Evolutionary conservation across 1,140 invertebrate genomes (phyloP).

Genomic region (Riptortus pedestris): DNA sequence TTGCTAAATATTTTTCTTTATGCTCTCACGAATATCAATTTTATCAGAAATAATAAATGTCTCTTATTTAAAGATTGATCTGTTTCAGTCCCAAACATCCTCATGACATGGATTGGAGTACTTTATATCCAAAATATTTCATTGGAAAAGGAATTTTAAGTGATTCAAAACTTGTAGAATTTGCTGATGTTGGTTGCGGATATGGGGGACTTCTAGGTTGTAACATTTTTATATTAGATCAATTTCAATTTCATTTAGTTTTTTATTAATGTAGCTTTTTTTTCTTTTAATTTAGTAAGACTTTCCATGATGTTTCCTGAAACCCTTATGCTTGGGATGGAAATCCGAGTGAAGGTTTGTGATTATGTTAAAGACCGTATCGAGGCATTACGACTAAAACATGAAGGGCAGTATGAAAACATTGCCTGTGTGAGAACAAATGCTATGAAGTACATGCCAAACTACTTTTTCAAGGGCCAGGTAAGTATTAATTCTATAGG

Average conservation of each 20-base stretch:
- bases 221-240: conserved; percentile 3
- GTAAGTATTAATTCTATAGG: conserved; percentile 47
- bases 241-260: conserved; percentile 23
- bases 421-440: conserved; percentile 92
- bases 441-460: conserved; percentile 98
- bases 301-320: conserved; percentile 85
- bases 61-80: too few relatives aligned
- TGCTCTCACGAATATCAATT: too few relatives aligned
- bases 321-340: conserved; percentile 85
- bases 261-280: conserved; percentile 8
- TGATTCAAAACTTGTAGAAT: conserved; percentile 57
- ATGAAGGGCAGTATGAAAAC: conserved; percentile 76
- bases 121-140: conserved; percentile 58
- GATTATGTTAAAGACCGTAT: conserved; percentile 97
- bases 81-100: conserved; percentile 57
- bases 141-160: conserved; percentile 35
- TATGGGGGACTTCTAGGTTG: conserved; percentile 91
- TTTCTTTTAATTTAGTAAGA: conserved; percentile 48
- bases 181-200: conserved; percentile 96
- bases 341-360: conserved; percentile 96
- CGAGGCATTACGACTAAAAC: conserved; percentile 64
- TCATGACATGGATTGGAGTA: conserved; percentile 61
- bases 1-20: too few relatives aligned
- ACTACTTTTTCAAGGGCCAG: conserved; percentile 91
- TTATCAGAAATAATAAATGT: too few relatives aligned